Base-by-base conservation (phyloP, 2,888 invertebrate species). In the Noctua janthe region DNA sequence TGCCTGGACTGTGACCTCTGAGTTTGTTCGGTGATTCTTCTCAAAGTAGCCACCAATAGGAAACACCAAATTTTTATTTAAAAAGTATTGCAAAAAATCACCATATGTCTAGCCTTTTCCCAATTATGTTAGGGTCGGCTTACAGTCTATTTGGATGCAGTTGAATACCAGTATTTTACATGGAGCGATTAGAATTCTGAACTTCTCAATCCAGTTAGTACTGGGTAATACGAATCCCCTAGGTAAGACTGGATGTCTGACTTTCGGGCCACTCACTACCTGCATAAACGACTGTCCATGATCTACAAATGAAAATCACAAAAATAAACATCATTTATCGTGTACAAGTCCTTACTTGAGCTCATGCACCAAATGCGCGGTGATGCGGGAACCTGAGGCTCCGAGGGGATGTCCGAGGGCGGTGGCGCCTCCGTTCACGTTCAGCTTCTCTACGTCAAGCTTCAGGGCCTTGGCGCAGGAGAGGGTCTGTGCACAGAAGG, bases 331-430 rank as follows among this genome's bases (percentile, higher is more conserved):
- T n/a, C 2, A 39, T 20, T 47, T 6, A 43, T 1, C 4, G 6
- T 64, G 20, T 29, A 7, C 2, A 64, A 54, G n/a, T 69, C 13
- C 82, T 95, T 94, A 99, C 99, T 98, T 98, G 90, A 99, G 97
- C 96, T 99, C 99, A 93, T 99, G 98, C 59, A 98, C 98, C 51
- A 99, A 97, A 94, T 99, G 99, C 5, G 98, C 98, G 1, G 98
- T 99, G 93, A 99, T 99, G 92, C 99, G 98, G 15, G 99, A 97
- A 5, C 99, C 99, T 74, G 99, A 99, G 23, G 99, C 99, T n/a
- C 97, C 99, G 54, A 99, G 97, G 8, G 99, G 99, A 97, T 99
- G 99, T n/a, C 99, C 99, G 74, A 99, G 93, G 43, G 99, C 99
- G 92, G 99, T 99, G 88, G 99, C 99, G 71, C 99, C 99, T 15